These are phyloP conservation scores for Monomorium pharaonis DNA, from an alignment of 1,140 invertebrate species.

Conservation along the genomic window DNA sequence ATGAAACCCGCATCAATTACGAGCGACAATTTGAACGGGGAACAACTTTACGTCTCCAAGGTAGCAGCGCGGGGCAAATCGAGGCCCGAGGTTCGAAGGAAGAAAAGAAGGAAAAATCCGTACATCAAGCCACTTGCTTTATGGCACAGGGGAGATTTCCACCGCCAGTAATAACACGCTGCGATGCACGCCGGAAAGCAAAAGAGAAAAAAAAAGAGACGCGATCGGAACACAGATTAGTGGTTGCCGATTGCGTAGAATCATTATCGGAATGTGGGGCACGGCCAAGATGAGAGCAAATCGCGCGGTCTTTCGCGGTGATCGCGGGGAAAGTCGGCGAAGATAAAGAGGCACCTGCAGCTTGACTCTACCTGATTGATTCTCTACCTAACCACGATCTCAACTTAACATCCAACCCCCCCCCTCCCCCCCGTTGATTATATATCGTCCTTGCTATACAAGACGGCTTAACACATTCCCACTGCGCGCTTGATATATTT, in stretches of 20 bases:
- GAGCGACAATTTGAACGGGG: slow-evolving; percentile 6
- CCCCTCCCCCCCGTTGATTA: too few species aligned
- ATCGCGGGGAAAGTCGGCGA: slow-evolving; percentile 27
- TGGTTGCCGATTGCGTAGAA: slow-evolving; percentile 19
- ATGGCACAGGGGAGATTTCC: slow-evolving; percentile 36
- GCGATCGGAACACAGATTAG: slow-evolving; percentile 40
- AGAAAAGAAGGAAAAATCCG: slow-evolving; percentile 16
- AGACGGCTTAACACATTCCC: not conserved
- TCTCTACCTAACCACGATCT: slow-evolving; percentile 4
- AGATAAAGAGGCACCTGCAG: slow-evolving; percentile 23
- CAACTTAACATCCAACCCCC: not conserved
- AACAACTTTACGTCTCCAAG: not conserved
- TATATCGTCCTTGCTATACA: not conserved
- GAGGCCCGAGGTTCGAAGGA: not conserved
- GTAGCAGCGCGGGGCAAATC: slow-evolving; percentile 14
- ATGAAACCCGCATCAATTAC: slow-evolving; percentile 7
- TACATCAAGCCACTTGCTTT: not conserved
- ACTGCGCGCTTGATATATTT: slow-evolving; percentile 28
- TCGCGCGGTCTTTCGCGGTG: slow-evolving; percentile 16
- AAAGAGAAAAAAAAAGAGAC: not conserved
- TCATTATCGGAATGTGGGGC: slow-evolving; percentile 42
- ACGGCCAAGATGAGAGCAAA: slow-evolving; percentile 14
- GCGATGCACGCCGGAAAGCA: not conserved
- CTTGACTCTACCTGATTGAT: slow-evolving; percentile 15
- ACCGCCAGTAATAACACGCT: slow-evolving; percentile 38